phyloP scores from a whole-genome alignment of 2,888 invertebrate genomes.

The Nudaria mundana region DNA sequence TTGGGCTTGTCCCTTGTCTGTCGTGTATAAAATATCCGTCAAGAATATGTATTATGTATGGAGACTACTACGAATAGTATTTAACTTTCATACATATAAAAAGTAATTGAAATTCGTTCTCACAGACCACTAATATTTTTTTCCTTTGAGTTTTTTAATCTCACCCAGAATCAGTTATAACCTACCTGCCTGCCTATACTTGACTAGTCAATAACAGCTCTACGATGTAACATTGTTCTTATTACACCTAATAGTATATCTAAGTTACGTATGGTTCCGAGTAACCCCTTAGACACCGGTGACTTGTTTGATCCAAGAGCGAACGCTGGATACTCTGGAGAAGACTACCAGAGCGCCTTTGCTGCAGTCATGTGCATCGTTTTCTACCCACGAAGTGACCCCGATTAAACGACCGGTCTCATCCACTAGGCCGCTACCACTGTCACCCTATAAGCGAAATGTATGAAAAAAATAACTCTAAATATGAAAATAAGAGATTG shows the following conservation, averaged over 20 bases:
- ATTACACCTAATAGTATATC: conserved; percentile 16
- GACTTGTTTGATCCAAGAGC: conserved; percentile 61
- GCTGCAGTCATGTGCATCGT: conserved; percentile 59
- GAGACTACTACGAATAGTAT: too few relatives aligned
- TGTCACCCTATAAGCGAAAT: conserved; percentile 63
- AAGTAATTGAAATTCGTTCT: too few relatives aligned
- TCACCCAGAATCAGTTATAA: not conserved
- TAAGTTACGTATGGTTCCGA: conserved; percentile 1
- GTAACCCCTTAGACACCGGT: conserved; percentile 43
- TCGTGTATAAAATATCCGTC: too few relatives aligned
- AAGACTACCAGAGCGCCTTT: conserved; percentile 62
- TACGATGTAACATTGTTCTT: conserved; percentile 16
- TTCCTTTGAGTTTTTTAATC: too few relatives aligned
- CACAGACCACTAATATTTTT: too few relatives aligned
- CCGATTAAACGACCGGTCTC: conserved; percentile 50
- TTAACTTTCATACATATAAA: too few relatives aligned
- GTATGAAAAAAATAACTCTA: too few relatives aligned
- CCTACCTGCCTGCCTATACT: conserved; percentile 2
- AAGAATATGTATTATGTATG: too few relatives aligned
- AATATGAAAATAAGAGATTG: too few relatives aligned
- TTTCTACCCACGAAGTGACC: conserved; percentile 72
- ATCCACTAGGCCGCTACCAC: conserved; percentile 71
- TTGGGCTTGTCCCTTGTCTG: too few relatives aligned
- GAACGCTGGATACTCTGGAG: conserved; percentile 54
- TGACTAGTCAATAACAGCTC: conserved; percentile 28